Evolutionary conservation across 1,140 invertebrate genomes (phyloP), one percentile per base, ranked within the genome.

Genomic region (Centruroides vittatus): DNA sequence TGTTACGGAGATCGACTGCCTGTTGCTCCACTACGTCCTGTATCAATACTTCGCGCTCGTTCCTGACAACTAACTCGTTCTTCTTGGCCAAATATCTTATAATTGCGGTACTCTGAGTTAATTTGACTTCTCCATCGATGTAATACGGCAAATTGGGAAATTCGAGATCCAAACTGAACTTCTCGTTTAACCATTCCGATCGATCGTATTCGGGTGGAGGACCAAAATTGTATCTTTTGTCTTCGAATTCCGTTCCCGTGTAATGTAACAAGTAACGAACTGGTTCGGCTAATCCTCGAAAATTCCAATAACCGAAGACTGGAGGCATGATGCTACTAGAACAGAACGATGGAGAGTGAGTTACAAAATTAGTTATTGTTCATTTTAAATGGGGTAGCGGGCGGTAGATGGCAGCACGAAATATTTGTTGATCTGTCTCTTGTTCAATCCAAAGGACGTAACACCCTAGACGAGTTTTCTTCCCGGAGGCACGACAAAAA

Each of bases 191-290:
- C 72, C 72, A 74, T 7, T 51, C 49, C 47, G 69, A 66, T 48
- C 60, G 67, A 58, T 66, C 65, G 23, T 23, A 23, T 23, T 23
- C 23, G 23, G 23, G 23, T 23, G 23, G 23, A 23, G 23, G 23
- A 23, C 23, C 23, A 23, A 23, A 23, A 0, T 67, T 64, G 58
- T 74, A 73, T 5, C 63, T 59, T 35, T 70, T 70, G 52, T 91
- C 88, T 70, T 86, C 82, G 68, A 84, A 91, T 36, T 81, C 77
- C n/a, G 82, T 74, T 55, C 76, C 79, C 7, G 78, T 81, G 71
- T 88, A 86, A 51, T 78, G 79, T 0, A 90, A 71, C 3, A 92
- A 68, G 57, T 84, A 83, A 49, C 88, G 78, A 56, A 86, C 83
- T 8, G 84, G 77, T 69, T 91, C 86, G 3, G 73, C 86, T 9